Base-by-base conservation (phyloP, 1,140 invertebrate genomes). In the Drosophila jambulina region DNA sequence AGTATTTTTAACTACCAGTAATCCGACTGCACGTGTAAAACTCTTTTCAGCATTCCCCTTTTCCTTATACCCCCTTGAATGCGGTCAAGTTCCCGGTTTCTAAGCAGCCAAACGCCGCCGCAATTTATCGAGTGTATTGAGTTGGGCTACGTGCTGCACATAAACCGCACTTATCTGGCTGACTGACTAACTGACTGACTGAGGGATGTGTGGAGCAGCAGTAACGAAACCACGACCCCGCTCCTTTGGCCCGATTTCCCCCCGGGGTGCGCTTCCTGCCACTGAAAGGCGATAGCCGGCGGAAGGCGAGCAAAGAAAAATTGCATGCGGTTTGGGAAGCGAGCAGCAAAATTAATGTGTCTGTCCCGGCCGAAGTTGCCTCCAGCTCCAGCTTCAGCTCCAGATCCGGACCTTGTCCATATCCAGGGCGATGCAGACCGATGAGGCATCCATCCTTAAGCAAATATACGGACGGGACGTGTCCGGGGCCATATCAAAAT, bases 61-160 rank as follows among this genome's bases (percentile, higher is more conserved):
- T 7, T 29, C n/a, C 38, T 12, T 15, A 3, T 23, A 29, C 15
- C 32, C 34, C 21, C 13, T 40, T 46, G 36, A 4, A 25, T 51
- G 53, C 43, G 63, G 67, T 70, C 63, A 70, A 68, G 46, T 69
- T 63, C 38, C 59, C 65, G 69, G 60, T 60, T 80, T 67, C 75
- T 78, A 78, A 86, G 71, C 63, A 81, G 82, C 67, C 68, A 61
- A 78, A 74, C 46, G 57, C 75, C 68, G 63, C 70, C 80, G 67
- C 83, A 78, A 87, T 87, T 87, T 87, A 87, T 87, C 86, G 83
- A 87, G 77, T 87, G 80, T 87, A 87, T 87, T 87, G 83, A 87
- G 83, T 78, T 68, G 80, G 83, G 54, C 80, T 84, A 87, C 84
- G 83, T 87, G 83, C 83, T 71, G 83, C 83, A 88, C 80, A 88